Evolutionary conservation across 2,888 invertebrate species (phyloP).

Genomic region (Cephus nigrinus): DNA sequence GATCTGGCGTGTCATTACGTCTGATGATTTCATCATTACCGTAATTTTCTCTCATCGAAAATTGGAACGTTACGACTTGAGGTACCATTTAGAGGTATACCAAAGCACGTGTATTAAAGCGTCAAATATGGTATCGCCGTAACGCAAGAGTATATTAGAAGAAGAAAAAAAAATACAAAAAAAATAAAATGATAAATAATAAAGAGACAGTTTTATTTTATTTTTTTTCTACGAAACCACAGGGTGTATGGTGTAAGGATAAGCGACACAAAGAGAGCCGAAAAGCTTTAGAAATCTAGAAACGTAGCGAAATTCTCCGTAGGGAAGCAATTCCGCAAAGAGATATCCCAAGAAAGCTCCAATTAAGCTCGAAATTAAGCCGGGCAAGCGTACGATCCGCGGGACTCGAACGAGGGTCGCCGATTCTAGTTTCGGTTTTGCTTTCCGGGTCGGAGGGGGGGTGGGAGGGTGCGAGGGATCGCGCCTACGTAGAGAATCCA

Average conservation of each 20-base stretch:
- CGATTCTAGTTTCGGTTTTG: constrained; percentile 1
- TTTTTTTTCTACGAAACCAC: too few relatives aligned
- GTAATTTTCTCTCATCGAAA: constrained; percentile 14
- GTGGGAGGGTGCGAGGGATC: background rate
- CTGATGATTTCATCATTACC: constrained; percentile 27
- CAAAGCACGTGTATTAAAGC: too few relatives aligned
- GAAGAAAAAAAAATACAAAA: too few relatives aligned
- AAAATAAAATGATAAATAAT: too few relatives aligned
- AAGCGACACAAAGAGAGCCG: too few relatives aligned
- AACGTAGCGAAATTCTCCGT: background rate
- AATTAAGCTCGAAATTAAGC: constrained; percentile 5
- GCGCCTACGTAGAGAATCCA: background rate
- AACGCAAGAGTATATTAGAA: too few relatives aligned
- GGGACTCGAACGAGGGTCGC: background rate
- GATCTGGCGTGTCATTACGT: constrained; percentile 22
- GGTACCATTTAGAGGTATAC: too few relatives aligned
- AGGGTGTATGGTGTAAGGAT: too few relatives aligned
- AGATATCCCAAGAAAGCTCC: background rate
- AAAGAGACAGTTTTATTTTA: too few relatives aligned
- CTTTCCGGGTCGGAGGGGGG: background rate
- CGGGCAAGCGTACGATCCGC: background rate
- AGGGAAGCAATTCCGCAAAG: background rate
- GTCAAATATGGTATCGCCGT: too few relatives aligned
- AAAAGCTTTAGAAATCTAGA: too few relatives aligned
- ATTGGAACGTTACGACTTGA: background rate